Evolutionary conservation across 2,797 vertebrate species (phyloP).

Genomic region (Brachymystax lenok): DNA sequence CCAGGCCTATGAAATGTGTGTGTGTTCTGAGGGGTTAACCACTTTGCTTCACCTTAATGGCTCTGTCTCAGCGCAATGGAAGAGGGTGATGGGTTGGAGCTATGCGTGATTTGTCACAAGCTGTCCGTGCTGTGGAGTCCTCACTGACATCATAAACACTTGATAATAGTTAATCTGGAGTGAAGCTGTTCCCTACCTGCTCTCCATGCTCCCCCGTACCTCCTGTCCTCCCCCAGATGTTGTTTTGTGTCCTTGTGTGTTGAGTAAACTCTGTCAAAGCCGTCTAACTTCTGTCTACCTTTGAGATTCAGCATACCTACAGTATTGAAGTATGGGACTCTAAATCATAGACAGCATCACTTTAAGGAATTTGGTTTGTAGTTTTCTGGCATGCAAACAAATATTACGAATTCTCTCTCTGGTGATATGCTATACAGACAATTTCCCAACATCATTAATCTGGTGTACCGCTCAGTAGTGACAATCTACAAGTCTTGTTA

Average conservation of each 20-base stretch:
- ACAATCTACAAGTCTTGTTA: background rate
- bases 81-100: conserved; percentile 44
- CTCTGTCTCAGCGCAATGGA: conserved; percentile 38
- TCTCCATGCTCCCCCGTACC: conserved; percentile 18
- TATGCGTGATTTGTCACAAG: conserved; percentile 60
- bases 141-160: conserved; percentile 61
- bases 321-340: background rate
- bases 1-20: conserved; percentile 20
- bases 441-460: background rate
- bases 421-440: background rate
- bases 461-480: background rate
- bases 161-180: conserved; percentile 67
- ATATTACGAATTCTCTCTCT: conserved; percentile 6
- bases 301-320: conserved; percentile 13
- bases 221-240: conserved; percentile 21
- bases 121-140: conserved; percentile 48
- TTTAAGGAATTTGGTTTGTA: background rate
- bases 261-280: background rate
- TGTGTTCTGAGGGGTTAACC: conserved; percentile 45
- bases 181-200: conserved; percentile 53
- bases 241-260: conserved; percentile 18
- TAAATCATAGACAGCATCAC: background rate
- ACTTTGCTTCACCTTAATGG: conserved; percentile 57
- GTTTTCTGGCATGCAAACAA: background rate
- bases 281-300: conserved; percentile 9